These are phyloP conservation scores for Mesembrinibis cayennensis DNA, from an alignment of 2,113 vertebrate species.

Conservation along the genomic window DNA sequence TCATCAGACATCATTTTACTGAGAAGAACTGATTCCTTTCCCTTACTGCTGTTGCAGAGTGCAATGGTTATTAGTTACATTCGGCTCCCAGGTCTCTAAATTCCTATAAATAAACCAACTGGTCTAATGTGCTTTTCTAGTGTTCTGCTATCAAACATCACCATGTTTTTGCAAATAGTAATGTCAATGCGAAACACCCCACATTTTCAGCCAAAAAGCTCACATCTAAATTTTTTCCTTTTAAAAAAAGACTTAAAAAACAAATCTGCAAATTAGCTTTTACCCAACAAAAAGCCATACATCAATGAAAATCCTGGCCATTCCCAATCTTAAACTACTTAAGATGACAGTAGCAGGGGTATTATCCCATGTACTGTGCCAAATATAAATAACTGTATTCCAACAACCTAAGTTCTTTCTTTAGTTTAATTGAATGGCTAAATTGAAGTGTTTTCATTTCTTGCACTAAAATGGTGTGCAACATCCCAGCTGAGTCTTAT, in stretches of 20 bases:
- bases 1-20: not conserved
- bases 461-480: not conserved
- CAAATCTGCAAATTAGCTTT: not conserved
- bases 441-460: constrained; percentile 3
- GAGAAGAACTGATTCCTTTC: not conserved
- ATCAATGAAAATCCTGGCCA: not conserved
- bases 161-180: not conserved
- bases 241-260: not conserved
- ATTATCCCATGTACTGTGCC: not conserved
- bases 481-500: not conserved
- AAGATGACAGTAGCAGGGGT: not conserved
- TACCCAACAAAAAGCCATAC: not conserved
- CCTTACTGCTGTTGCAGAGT: not conserved
- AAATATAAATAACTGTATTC: constrained; percentile 3
- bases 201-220: not conserved
- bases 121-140: not conserved
- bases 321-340: not conserved
- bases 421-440: constrained; percentile 22
- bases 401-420: not conserved
- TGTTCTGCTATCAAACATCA: not conserved
- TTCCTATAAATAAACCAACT: not conserved
- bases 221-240: not conserved
- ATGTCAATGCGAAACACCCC: rapidly evolving
- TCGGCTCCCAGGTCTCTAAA: not conserved
- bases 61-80: not conserved